Evolutionary conservation across 2,797 vertebrate species (phyloP).

Genomic region (Molossus molossus): DNA sequence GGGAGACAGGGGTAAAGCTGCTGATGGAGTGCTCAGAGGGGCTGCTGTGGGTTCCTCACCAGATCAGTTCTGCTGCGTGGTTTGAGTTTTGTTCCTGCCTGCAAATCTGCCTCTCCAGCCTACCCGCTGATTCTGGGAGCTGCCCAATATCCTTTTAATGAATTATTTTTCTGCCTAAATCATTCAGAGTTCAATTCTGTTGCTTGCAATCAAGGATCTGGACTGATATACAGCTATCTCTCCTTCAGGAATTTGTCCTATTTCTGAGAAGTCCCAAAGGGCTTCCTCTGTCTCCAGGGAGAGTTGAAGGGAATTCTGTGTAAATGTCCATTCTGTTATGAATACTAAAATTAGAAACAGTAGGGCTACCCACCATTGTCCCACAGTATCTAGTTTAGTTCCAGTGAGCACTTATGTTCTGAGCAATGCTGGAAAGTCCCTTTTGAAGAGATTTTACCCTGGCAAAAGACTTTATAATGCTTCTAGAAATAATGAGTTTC

Average conservation of each 20-base stretch:
- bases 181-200: constrained; percentile 60
- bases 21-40: not conserved
- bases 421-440: constrained; percentile 78
- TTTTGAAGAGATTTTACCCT: constrained; percentile 67
- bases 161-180: constrained; percentile 70
- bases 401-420: constrained; percentile 62
- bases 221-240: not conserved
- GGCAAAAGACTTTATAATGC: constrained; percentile 46
- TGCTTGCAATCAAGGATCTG: constrained; percentile 56
- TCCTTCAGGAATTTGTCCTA: constrained; percentile 62
- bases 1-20: not conserved
- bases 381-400: constrained; percentile 69
- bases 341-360: constrained; percentile 72
- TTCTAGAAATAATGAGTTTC: constrained; percentile 76
- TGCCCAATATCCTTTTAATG: constrained; percentile 68
- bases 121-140: constrained; percentile 54
- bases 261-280: constrained; percentile 47
- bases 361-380: constrained; percentile 53
- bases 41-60: constrained; percentile 57
- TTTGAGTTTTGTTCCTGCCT: constrained; percentile 65
- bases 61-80: constrained; percentile 61
- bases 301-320: constrained; percentile 66
- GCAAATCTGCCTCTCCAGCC: constrained; percentile 72
- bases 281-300: constrained; percentile 56
- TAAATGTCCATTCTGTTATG: constrained; percentile 67